A percentile compares a stretch with the other conserved stretches of the same genome.
phyloP scores from a whole-genome alignment of 1,140 invertebrate genomes.

The Coptotermes formosanus region DNA sequence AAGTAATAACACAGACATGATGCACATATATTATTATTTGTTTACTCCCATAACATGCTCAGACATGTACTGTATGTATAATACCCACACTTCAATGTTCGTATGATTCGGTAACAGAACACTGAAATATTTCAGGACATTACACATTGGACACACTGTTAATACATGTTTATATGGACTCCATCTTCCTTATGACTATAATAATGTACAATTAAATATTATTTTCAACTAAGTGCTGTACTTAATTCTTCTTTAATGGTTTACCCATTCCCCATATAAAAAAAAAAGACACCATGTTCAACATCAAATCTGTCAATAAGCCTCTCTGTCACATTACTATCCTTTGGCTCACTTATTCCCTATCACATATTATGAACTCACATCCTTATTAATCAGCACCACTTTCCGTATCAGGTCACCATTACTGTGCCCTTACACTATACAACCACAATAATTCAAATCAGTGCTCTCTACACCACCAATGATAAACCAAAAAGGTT shows the following conservation, averaged over 20 bases:
- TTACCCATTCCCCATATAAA: background rate
- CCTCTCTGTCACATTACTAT: background rate
- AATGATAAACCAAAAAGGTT: no score
- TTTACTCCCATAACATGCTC: background rate
- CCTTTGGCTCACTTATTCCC: background rate
- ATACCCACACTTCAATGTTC: background rate
- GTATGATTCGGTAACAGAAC: background rate
- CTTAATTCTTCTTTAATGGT: background rate
- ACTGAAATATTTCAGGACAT: background rate
- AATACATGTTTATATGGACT: background rate
- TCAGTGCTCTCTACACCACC: no score
- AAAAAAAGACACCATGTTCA: background rate
- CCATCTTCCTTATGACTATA: background rate
- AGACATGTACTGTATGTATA: background rate
- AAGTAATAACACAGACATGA: background rate
- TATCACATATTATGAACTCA: background rate
- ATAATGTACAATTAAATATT: conserved; percentile 1
- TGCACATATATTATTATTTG: background rate
- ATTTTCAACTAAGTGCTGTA: background rate
- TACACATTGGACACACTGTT: background rate
- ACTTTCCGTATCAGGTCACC: background rate
- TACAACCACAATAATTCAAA: no score
- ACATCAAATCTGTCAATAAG: background rate
- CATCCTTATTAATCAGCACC: background rate
- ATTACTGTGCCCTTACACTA: background rate